Percentiles rank a stretch among this genome's conserved stretches.
phyloP scores from a whole-genome alignment of 2,888 invertebrate species.

The Geophilus truncorum region DNA sequence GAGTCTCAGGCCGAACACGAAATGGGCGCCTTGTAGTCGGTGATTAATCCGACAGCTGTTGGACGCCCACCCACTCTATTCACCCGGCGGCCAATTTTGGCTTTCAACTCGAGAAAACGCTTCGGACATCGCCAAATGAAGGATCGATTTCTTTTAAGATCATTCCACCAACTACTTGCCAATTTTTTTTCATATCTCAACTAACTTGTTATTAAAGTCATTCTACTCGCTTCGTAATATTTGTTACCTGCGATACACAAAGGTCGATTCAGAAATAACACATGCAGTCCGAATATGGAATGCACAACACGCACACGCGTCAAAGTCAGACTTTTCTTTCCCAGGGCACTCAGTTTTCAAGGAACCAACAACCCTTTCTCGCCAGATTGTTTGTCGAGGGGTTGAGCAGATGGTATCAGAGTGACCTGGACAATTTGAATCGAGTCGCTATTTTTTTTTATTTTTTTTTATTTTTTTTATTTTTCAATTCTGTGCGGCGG shows the following conservation, averaged over 20 bases:
- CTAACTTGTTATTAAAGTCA: background rate
- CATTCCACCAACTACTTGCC: background rate
- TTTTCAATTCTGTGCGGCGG: background rate
- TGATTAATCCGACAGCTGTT: conserved; percentile 32
- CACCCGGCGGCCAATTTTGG: background rate
- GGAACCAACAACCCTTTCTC: background rate
- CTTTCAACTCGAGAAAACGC: background rate
- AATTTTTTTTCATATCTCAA: background rate
- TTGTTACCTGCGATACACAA: background rate
- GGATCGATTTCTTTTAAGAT: background rate
- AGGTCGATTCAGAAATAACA: background rate
- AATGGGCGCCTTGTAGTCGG: conserved; percentile 4
- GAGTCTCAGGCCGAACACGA: background rate
- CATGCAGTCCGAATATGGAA: background rate
- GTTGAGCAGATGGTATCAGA: background rate
- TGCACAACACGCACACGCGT: background rate
- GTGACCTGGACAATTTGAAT: background rate
- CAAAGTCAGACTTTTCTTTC: background rate
- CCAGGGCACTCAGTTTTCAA: background rate
- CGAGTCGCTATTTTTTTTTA: background rate
- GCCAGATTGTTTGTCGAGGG: background rate
- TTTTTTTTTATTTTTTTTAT: background rate
- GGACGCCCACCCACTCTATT: background rate
- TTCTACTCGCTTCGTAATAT: too few species aligned
- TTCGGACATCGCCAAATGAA: background rate